Percentiles rank a stretch among this genome's conserved stretches.
These are phyloP conservation scores for Polypterus senegalus DNA, from an alignment of 2,113 vertebrate genomes.

Conservation along the genomic window DNA sequence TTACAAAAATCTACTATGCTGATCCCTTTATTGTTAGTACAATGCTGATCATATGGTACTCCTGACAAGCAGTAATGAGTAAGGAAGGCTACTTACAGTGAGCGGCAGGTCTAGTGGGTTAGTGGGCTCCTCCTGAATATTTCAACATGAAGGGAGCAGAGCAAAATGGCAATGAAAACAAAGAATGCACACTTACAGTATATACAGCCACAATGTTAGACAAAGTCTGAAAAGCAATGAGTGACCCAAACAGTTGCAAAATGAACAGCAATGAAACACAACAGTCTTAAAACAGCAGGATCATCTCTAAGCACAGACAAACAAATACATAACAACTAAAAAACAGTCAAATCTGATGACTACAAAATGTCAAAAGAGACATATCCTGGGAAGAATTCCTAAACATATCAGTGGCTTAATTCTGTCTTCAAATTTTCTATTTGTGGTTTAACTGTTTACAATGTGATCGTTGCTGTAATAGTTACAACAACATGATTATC, in stretches of 20 bases:
- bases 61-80: slow-evolving; percentile 19
- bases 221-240: slow-evolving; percentile 18
- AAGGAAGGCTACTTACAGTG: slow-evolving; percentile 71
- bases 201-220: slow-evolving; percentile 27
- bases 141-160: slow-evolving; percentile 21
- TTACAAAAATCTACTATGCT: no score
- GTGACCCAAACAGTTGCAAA: slow-evolving; percentile 22
- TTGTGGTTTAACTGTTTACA: no score
- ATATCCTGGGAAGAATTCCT: no score
- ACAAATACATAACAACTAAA: neutral
- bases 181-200: slow-evolving; percentile 30
- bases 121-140: slow-evolving; percentile 73
- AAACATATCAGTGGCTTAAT: no score
- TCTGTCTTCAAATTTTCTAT: no score
- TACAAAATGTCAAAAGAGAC: no score
- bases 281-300: neutral
- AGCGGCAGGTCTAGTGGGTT: slow-evolving; percentile 82
- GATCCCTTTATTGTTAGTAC: neutral
- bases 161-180: slow-evolving; percentile 34
- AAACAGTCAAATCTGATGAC: no score
- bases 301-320: neutral
- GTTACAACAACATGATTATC: no score
- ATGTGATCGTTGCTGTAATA: no score
- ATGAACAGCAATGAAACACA: neutral
- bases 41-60: slow-evolving; percentile 4